Base-by-base conservation (phyloP, 1,140 invertebrate genomes). In the Neomicropteryx cornuta region DNA sequence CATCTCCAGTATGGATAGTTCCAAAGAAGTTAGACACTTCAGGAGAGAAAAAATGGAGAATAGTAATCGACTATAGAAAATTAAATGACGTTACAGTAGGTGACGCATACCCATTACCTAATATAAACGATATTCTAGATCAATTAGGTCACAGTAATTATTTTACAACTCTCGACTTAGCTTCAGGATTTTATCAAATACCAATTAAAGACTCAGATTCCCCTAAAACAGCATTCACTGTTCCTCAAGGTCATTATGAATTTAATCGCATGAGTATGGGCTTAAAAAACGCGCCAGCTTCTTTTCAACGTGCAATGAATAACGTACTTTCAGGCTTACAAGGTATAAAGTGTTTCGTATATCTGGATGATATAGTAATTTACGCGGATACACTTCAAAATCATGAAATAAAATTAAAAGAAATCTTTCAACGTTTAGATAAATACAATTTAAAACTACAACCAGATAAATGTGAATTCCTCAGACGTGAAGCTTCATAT, bases 31-130 rank as follows among this genome's bases (percentile, higher is more conserved):
- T 42, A 19, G 58, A 62, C 38, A 48, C 56, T 18, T 56, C 56
- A 2, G 57, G 56, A 5, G 47, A 56, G 43, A 41, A 48, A 36
- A 62, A 63, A 49, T 63, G 48, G 51, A 33, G 61, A 22, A 30
- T 64, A 4, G 55, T 62, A 2, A 51, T 63, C 17, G 58, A 63
- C 38, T 65, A 55, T 42, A 39, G 61, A 4, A 51, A 54, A 46
- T 36, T 60, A 19, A 62, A 62, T 41, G 47, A 58, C 4, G 39
- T 58, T 2, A 60, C 58, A 8, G 30, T 53, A 20, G 43, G 43
- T 5, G 69, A 75, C 39, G 45, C 45, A n/a, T 74, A 58, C 47
- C 73, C 70, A 3, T 41, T 74, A 13, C 71, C 71, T 4, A 51
- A 61, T n/a, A 70, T 72, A 4, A 58, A 60, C 0, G 46, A 50